Percentiles rank a stretch among this genome's conserved stretches.
phyloP scores from a whole-genome alignment of 2,113 vertebrate species.

The Notiomystis cincta region DNA sequence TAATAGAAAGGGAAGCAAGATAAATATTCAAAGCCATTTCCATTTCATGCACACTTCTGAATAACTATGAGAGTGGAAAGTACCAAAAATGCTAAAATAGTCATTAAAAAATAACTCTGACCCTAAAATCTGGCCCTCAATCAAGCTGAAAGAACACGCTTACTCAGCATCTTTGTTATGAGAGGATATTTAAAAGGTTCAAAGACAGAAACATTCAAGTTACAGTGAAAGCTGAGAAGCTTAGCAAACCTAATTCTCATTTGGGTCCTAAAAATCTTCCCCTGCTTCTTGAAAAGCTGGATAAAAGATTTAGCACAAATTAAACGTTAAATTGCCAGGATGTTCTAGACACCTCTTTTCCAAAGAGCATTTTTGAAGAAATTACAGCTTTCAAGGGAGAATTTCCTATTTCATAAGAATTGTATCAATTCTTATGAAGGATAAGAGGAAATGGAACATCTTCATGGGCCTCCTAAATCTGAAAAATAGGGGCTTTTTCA shows the following conservation, averaged over 20 bases:
- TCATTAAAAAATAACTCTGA: constrained; percentile 25
- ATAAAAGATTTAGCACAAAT: neutral
- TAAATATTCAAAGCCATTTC: constrained; percentile 53
- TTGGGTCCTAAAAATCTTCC: neutral
- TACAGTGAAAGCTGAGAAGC: neutral
- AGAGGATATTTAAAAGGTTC: constrained; percentile 12
- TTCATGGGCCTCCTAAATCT: neutral
- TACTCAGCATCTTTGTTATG: constrained; percentile 14
- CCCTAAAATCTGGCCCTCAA: constrained; percentile 22
- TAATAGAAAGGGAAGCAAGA: constrained; percentile 13
- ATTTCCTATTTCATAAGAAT: neutral
- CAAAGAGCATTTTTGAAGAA: neutral
- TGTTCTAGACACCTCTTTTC: neutral
- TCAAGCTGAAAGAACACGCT: neutral
- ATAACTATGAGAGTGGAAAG: neutral
- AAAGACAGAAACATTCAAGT: neutral
- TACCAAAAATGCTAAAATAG: constrained; percentile 12
- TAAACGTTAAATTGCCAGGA: neutral
- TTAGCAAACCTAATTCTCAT: constrained; percentile 15
- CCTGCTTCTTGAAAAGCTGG: neutral
- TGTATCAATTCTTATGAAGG: neutral
- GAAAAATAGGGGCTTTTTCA: neutral
- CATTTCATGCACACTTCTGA: constrained; percentile 5
- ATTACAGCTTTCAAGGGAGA: neutral
- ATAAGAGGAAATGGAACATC: neutral